Percentiles rank a stretch among this genome's conserved stretches.
Evolutionary conservation across 2,113 vertebrate species (phyloP).

Genomic region (Trematomus loennbergii): DNA sequence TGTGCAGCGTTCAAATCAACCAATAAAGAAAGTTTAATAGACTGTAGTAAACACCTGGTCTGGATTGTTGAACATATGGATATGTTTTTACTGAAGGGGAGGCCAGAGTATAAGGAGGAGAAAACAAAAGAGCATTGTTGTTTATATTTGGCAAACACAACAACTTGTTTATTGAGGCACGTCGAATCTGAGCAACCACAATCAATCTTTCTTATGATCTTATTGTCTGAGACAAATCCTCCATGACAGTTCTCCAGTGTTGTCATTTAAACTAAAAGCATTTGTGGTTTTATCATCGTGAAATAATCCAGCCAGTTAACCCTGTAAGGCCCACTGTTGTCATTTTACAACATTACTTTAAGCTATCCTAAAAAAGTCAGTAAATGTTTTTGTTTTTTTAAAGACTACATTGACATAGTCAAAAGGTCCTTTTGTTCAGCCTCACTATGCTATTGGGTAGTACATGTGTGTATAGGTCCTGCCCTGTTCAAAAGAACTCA

Average conservation of each 20-base stretch:
- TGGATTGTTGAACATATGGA: slow-evolving; percentile 6
- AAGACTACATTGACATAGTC: no score
- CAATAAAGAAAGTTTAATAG: neutral
- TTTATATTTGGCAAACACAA: neutral
- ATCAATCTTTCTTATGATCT: neutral
- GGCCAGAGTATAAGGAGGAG: neutral
- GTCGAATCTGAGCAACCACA: slow-evolving; percentile 26
- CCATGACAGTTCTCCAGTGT: neutral
- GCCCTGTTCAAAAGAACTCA: no score
- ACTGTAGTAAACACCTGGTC: neutral
- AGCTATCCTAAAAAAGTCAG: no score
- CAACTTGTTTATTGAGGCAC: slow-evolving; percentile 24
- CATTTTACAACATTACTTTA: no score
- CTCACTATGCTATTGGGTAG: no score
- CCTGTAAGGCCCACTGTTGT: no score
- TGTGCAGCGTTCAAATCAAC: neutral
- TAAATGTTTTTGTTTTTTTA: no score
- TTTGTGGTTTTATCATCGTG: neutral
- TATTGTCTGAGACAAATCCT: slow-evolving; percentile 2
- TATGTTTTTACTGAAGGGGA: slow-evolving; percentile 7
- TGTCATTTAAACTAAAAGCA: neutral
- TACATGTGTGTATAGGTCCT: no score
- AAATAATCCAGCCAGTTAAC: neutral
- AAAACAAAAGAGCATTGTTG: slow-evolving; percentile 46
- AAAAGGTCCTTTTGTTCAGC: no score